Conservation (phyloP, 2,113 vertebrate species). For the Syngnathus typhle region DNA sequence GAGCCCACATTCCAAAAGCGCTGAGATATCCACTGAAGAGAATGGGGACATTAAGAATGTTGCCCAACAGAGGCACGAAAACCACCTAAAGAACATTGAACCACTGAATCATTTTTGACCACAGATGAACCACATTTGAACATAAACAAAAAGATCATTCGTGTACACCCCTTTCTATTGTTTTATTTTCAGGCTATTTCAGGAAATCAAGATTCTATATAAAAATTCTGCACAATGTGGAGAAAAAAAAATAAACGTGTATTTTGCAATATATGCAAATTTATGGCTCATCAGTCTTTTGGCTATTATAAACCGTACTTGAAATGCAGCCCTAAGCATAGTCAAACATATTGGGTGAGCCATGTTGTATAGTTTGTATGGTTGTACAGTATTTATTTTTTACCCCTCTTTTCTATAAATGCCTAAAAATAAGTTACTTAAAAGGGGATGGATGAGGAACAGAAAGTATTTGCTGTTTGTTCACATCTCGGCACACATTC, state of each 20-base stretch:
- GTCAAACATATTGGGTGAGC: neutral
- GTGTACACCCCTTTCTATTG: no score
- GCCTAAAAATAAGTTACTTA: slow-evolving; percentile 12
- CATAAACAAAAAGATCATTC: neutral
- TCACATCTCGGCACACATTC: neutral
- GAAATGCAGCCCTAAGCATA: slow-evolving; percentile 10
- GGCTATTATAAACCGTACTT: neutral
- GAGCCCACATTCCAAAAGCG: slow-evolving; percentile 56
- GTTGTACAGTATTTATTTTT: neutral
- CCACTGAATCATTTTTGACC: no score
- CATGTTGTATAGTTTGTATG: slow-evolving; percentile 11
- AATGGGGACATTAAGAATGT: no score
- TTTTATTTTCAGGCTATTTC: no score
- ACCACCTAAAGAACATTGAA: no score
- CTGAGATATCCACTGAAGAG: neutral
- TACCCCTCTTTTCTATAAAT: slow-evolving; percentile 10
- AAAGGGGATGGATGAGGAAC: neutral
- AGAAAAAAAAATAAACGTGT: neutral
- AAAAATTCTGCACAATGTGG: neutral
- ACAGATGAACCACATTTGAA: no score
- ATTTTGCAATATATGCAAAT: neutral
- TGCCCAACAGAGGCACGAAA: no score
- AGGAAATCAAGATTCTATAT: no score
- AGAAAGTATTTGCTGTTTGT: neutral
- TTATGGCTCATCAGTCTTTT: neutral